A percentile compares a stretch with the other conserved stretches of the same genome.
Conservation (phyloP, 2,113 vertebrate genomes). For the Nerophis ophidion region DNA sequence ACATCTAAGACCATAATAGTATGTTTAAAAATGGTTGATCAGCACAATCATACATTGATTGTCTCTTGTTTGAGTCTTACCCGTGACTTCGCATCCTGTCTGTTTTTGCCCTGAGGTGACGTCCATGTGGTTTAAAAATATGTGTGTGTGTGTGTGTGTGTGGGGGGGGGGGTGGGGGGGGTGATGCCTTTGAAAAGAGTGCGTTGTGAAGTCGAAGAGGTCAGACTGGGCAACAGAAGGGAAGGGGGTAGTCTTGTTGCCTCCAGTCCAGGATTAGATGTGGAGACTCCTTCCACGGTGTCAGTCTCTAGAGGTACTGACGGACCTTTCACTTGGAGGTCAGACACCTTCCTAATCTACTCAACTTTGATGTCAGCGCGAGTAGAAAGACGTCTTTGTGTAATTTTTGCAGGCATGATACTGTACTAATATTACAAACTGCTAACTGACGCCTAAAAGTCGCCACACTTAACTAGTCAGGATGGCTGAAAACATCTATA, state of each 20-base stretch:
- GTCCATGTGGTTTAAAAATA: conserved; percentile 12
- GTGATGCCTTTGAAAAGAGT: not conserved
- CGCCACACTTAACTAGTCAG: not conserved
- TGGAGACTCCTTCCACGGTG: conserved; percentile 39
- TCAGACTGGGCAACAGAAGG: not conserved
- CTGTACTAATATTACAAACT: not conserved
- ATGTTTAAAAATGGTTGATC: not conserved
- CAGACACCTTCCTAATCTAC: conserved; percentile 40
- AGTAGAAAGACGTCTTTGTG: conserved; percentile 46
- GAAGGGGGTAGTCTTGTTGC: conserved; percentile 11
- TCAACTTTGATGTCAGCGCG: conserved; percentile 35
- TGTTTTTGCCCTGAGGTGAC: conserved; percentile 50
- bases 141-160: conserved; percentile 20
- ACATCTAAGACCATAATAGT: too few relatives aligned
- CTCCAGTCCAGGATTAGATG: conserved; percentile 49
- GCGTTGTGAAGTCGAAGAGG: not conserved
- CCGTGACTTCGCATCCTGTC: conserved; percentile 43
- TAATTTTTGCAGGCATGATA: conserved; percentile 3
- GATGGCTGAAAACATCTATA: too few relatives aligned
- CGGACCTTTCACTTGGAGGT: conserved; percentile 41
- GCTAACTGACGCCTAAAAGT: not conserved
- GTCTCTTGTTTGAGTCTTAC: not conserved
- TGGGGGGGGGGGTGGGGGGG: not conserved
- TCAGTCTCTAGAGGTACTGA: conserved; percentile 23
- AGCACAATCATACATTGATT: not conserved